Evolutionary conservation across 2,113 vertebrate genomes (phyloP).

Genomic region (Oncorhynchus nerka): DNA sequence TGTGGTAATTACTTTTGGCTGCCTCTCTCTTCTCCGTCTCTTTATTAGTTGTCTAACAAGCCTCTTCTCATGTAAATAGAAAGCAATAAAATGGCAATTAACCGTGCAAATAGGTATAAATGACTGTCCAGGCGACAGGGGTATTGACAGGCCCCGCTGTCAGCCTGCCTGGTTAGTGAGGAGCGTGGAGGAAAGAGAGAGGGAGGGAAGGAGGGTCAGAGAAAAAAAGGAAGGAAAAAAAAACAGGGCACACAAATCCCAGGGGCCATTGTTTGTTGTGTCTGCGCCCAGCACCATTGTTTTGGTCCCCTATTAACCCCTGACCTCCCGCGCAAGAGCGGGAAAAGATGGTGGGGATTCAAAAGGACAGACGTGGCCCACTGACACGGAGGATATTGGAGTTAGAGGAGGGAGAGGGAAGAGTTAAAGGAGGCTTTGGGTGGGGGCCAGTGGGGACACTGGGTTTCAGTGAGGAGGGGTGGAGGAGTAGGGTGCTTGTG

Average conservation of each 20-base stretch:
- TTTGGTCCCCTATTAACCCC: conserved; percentile 80
- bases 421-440: no score
- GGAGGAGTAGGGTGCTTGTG: conserved; percentile 34
- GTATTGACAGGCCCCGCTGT: conserved; percentile 59
- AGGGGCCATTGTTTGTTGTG: conserved; percentile 75
- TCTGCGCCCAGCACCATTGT: conserved; percentile 75
- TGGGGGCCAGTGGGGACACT: no score
- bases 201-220: not conserved
- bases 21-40: conserved; percentile 58
- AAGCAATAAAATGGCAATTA: conserved; percentile 76
- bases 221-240: conserved; percentile 1
- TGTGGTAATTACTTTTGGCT: conserved; percentile 73
- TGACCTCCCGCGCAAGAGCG: conserved; percentile 66
- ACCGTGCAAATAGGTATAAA: conserved; percentile 75
- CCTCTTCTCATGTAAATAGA: conserved; percentile 69
- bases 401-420: no score
- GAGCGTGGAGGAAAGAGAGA: conserved; percentile 22
- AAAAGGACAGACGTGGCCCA: conserved; percentile 76
- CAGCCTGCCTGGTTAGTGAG: conserved; percentile 24
- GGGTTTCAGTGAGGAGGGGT: conserved; percentile 42
- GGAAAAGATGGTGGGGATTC: conserved; percentile 64
- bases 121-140: conserved; percentile 60
- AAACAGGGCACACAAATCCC: conserved; percentile 62
- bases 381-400: conserved; percentile 65
- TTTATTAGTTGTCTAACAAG: conserved; percentile 74